Evolutionary conservation across 92 coral and sea anemone species (phyloP), one percentile per base, ranked within the genome.

Genomic region (Porites divaricata): DNA sequence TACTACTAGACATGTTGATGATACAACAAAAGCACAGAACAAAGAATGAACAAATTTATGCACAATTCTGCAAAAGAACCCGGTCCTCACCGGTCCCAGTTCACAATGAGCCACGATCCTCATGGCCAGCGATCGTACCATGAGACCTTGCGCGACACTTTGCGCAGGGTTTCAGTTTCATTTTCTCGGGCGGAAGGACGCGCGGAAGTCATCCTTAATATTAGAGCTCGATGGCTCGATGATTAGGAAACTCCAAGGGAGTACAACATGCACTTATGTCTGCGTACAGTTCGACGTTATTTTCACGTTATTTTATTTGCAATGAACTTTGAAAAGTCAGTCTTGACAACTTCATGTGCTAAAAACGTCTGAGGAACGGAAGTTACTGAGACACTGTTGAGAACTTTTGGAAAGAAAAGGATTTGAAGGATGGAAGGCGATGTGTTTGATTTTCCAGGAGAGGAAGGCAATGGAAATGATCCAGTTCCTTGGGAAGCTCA

Each of bases 401-500:
- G 25, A 35, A 51, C 57, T 14, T 54, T 70, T 70, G 78, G 78
- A 59, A 6, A 56, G 62, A 17, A 82, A 72, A 63, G 54, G 41
- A 11, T 9, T 0, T 45, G 17, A 45, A 9, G 5, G 14, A 83
- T 54, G 14, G 70, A 50, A 0, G 83, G 59, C 50, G 79, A 63
- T 9, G 67, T 75, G 68, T 26, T 73, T 79, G 89, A 89, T 10
- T 89, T 56, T 66, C 74, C 84, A 16, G 86, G 81, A 28, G 83
- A 85, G 22, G 79, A 58, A 15, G 61, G 68, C 63, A 24, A 8
- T 78, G 89, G 79, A 58, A 85, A 49, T 79, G 86, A 63, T 9
- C 78, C 79, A 5, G 78, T 71, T 14, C 11, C 86, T 4, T 62
- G 78, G 51, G 86, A 82, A 3, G 86, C 86, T 4, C 20, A 82